Evolutionary conservation across 2,888 invertebrate genomes (phyloP).

Genomic region (Epicampocera succincta): DNA sequence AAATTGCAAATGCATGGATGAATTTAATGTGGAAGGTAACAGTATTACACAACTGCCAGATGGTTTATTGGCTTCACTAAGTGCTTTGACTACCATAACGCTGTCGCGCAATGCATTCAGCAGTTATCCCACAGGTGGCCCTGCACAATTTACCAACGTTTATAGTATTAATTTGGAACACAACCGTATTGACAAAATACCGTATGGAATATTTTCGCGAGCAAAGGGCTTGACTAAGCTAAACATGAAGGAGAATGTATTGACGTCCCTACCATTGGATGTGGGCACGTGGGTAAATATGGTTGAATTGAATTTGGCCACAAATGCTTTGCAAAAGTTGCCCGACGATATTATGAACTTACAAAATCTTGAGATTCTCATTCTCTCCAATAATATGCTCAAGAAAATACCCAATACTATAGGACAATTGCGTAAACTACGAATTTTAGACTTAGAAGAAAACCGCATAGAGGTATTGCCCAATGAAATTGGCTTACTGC

Average conservation of each 20-base stretch:
- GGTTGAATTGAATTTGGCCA: constrained; percentile 99
- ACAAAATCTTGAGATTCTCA: constrained; percentile 95
- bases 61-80: constrained; percentile 96
- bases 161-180: constrained; percentile 99
- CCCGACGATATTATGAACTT: constrained; percentile 98
- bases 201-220: constrained; percentile 98
- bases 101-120: constrained; percentile 97
- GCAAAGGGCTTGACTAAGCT: constrained; percentile 97
- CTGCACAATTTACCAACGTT: constrained; percentile 97
- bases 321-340: constrained; percentile 96
- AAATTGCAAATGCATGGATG: constrained; percentile 97
- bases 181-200: constrained; percentile 99
- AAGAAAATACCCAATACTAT: constrained; percentile 96
- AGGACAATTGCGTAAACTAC: constrained; percentile 95
- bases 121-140: constrained; percentile 98
- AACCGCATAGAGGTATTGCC: constrained; percentile 98
- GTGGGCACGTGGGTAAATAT: constrained; percentile 98
- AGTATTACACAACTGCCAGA: constrained; percentile 97
- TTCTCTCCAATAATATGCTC: constrained; percentile 97
- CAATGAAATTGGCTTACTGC: constrained; percentile 97
- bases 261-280: constrained; percentile 97
- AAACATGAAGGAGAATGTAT: constrained; percentile 99
- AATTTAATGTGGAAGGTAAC: constrained; percentile 99
- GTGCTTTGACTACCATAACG: constrained; percentile 95
- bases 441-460: constrained; percentile 98